Evolutionary conservation across 2,113 vertebrate species (phyloP), one percentile per base, ranked within the genome.

Genomic region (Triplophysa siluroides): DNA sequence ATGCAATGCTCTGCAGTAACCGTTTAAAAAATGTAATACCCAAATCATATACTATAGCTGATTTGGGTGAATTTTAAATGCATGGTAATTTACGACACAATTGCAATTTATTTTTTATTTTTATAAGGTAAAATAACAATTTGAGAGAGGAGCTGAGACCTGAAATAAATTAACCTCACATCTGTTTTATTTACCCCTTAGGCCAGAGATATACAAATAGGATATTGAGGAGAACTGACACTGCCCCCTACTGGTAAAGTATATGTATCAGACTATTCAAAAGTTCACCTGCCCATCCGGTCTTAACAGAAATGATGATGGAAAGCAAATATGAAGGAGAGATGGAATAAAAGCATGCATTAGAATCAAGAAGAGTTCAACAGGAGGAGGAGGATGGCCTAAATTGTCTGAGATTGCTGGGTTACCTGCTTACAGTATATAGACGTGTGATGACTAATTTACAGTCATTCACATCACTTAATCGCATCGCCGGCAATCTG

Each of bases 181-280:
- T 65, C 50, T 58, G 56, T 76, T 83, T 50, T 11, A 12, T 60
- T 23, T 73, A 26, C 73, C 21, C 76, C 71, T 76, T 16, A 58
- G 58, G 66, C 52, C 2, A 41, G 61, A 26, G 58, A 69, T 45
- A 63, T 61, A 61, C 54, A 54, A n/a, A 47, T 47, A 19, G 43
- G n/a, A 45, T 61, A 68, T 21, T 60, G 4, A 63, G 45, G 62
- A 16, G 24, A 41, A 38, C 11, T 69, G 21, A 69, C 18, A 54
- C 69, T 69, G 77, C 70, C 64, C 61, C 47, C 78, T 80, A 66
- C 78, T 80, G 78, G 69, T 56, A 38, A 10, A 41, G 19, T 41
- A 62, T 52, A 61, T 38, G 4, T 12, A 67, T 52, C n/a, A 11
- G 12, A 38, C 16, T 2, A 12, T 45, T 45, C 11, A 45, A 9